Percentiles rank a stretch among this genome's conserved stretches.
Evolutionary conservation across 2,888 invertebrate genomes (phyloP).

Genomic region (Diadegma fenestrale): DNA sequence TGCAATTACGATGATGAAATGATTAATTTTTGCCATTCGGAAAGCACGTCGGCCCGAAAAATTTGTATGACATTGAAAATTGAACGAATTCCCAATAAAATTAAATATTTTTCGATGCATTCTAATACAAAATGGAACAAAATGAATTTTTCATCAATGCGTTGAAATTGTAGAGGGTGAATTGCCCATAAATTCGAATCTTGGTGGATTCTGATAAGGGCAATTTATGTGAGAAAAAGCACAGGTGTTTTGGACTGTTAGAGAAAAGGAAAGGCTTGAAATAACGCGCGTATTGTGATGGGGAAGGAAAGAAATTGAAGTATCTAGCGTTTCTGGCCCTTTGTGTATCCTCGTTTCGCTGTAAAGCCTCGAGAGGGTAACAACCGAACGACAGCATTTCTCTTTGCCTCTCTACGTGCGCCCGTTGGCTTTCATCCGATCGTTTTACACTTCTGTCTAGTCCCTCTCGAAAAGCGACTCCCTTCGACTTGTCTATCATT

Average conservation of each 20-base stretch:
- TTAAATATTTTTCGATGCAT: too few species aligned
- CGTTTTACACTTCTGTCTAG: conserved; percentile 47
- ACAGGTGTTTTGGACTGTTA: conserved; percentile 75
- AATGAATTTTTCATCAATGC: neutral
- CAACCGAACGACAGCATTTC: conserved; percentile 54
- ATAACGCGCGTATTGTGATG: neutral
- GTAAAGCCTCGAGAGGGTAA: conserved; percentile 49
- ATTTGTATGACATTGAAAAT: too few species aligned
- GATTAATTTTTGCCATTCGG: too few species aligned
- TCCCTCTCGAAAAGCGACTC: neutral
- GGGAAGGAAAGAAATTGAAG: conserved; percentile 67
- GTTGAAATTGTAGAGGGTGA: neutral
- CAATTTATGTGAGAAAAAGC: conserved; percentile 81
- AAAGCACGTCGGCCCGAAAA: too few species aligned
- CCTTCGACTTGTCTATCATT: conserved; percentile 62
- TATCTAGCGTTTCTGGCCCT: conserved; percentile 45
- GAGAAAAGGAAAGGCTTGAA: conserved; percentile 65
- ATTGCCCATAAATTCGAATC: neutral
- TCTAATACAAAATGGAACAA: too few species aligned
- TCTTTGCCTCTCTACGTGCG: conserved; percentile 9
- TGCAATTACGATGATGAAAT: too few species aligned
- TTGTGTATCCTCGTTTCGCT: conserved; percentile 42
- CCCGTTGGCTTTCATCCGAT: conserved; percentile 31
- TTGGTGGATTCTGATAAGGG: conserved; percentile 71
- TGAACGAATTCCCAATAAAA: too few species aligned